Conservation (phyloP, 2,888 invertebrate genomes). For the Sympetrum striolatum region DNA sequence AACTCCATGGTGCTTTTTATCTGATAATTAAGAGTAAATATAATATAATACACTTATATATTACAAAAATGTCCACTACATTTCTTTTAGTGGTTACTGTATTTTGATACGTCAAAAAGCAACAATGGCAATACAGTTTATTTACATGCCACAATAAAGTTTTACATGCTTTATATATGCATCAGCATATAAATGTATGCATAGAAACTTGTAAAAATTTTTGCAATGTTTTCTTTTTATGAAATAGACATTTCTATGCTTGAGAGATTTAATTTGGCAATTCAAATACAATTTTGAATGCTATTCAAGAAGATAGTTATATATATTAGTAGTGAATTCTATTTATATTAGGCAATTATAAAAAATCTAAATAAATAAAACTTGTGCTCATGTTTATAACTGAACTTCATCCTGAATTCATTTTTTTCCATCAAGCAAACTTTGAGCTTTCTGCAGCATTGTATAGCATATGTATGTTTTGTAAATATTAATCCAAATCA, state of each 20-base stretch:
- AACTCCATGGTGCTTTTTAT: constrained; percentile 38
- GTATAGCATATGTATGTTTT: background rate
- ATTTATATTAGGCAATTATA: background rate
- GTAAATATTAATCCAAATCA: background rate
- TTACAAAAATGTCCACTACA: constrained; percentile 42
- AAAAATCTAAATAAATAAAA: constrained; percentile 35
- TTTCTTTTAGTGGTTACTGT: constrained; percentile 38
- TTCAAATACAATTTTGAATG: constrained; percentile 39
- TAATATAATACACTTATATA: constrained; percentile 40
- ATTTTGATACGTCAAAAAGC: constrained; percentile 40
- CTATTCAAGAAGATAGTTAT: constrained; percentile 20
- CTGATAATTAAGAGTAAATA: constrained; percentile 38
- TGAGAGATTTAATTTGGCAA: constrained; percentile 11
- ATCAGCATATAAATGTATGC: constrained; percentile 29
- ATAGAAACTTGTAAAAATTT: constrained; percentile 42
- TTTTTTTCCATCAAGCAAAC: constrained; percentile 5
- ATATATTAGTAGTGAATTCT: constrained; percentile 26
- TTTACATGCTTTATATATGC: constrained; percentile 38
- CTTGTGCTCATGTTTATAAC: background rate
- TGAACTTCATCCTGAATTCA: constrained; percentile 14
- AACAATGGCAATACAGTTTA: constrained; percentile 40
- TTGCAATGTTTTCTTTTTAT: constrained; percentile 13
- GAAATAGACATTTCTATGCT: constrained; percentile 42
- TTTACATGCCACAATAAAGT: constrained; percentile 41
- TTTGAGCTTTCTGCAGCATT: background rate